These are phyloP conservation scores for Trinorchestia longiramus DNA, from an alignment of 1,140 invertebrate genomes.

Conservation along the genomic window DNA sequence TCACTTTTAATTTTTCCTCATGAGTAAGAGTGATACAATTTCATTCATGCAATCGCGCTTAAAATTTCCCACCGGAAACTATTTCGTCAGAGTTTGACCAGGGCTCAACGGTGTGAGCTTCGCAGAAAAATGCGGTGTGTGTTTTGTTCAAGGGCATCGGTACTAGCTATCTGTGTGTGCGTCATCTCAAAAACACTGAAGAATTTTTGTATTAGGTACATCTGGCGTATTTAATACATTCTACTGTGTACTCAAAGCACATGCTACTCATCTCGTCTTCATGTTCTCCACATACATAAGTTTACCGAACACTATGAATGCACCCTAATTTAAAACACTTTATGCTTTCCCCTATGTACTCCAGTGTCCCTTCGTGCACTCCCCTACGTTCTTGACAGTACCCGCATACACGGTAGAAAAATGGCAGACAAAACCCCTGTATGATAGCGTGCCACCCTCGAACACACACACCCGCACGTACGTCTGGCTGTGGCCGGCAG, in stretches of 20 bases:
- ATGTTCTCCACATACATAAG: background rate
- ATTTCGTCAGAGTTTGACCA: background rate
- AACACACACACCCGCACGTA: background rate
- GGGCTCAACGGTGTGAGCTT: background rate
- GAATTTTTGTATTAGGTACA: background rate
- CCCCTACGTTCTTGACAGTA: background rate
- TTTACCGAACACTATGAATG: background rate
- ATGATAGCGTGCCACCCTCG: background rate
- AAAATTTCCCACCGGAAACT: background rate
- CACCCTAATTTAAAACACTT: background rate
- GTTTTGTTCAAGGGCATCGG: background rate
- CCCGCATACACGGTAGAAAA: background rate
- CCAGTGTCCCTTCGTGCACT: background rate
- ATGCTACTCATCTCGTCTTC: background rate
- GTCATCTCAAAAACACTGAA: background rate
- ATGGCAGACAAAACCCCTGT: background rate
- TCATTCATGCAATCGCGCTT: background rate
- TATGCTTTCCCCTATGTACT: background rate
- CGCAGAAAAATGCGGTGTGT: background rate
- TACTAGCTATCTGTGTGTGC: background rate
- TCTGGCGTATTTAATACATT: background rate
- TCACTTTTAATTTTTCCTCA: background rate
- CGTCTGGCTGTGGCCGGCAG: background rate
- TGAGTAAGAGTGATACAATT: background rate
- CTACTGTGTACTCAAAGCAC: background rate